phyloP scores from a whole-genome alignment of 2,888 invertebrate genomes.

The Apodemia zela region DNA sequence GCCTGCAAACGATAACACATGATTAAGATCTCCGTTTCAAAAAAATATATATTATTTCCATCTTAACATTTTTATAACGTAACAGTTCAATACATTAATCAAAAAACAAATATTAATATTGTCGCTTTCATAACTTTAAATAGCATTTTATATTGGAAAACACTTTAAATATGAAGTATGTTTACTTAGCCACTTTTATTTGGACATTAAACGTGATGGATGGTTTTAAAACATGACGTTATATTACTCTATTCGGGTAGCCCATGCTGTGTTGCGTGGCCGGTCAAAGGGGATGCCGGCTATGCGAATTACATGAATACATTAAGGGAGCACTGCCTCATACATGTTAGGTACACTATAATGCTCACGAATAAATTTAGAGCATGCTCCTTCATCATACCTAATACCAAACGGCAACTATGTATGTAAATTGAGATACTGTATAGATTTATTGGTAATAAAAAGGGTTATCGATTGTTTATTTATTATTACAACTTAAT shows the following conservation, averaged over 20 bases:
- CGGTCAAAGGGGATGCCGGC: constrained; percentile 79
- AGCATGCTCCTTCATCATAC: constrained; percentile 69
- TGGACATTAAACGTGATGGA: constrained; percentile 78
- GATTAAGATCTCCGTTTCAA: no score
- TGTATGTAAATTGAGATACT: constrained; percentile 62
- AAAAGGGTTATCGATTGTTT: not conserved
- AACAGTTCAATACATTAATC: no score
- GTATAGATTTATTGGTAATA: constrained; percentile 46
- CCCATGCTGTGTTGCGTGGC: constrained; percentile 76
- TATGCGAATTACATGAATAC: constrained; percentile 81
- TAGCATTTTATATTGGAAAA: not conserved
- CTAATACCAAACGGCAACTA: constrained; percentile 54
- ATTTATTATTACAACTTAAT: not conserved
- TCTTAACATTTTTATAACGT: no score
- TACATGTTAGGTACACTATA: constrained; percentile 71
- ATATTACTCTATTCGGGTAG: constrained; percentile 75
- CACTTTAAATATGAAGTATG: not conserved
- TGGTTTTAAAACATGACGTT: constrained; percentile 77
- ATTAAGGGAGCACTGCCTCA: constrained; percentile 74
- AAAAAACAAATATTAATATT: no score
- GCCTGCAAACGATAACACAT: no score
- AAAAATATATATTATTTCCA: no score
- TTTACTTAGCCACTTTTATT: constrained; percentile 60
- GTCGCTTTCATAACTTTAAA: no score
- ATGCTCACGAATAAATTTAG: constrained; percentile 78